A percentile compares a stretch with the other conserved stretches of the same genome.
These are phyloP conservation scores for Plutella xylostella DNA, from an alignment of 2,888 invertebrate species.

Conservation along the genomic window DNA sequence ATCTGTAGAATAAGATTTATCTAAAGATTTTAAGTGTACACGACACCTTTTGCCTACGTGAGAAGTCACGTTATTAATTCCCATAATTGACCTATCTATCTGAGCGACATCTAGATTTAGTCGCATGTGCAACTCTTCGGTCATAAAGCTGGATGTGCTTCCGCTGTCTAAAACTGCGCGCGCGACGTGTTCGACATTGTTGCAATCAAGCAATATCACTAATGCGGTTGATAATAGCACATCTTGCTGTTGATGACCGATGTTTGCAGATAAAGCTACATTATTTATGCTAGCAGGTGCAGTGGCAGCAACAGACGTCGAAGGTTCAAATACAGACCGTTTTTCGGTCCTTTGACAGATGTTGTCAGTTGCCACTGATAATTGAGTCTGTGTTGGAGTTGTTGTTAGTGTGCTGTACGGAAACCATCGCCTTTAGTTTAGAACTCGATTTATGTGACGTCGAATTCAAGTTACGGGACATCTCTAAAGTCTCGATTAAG, in stretches of 20 bases:
- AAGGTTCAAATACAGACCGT: constrained; percentile 5
- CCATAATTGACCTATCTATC: too few relatives aligned
- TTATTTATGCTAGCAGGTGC: background rate
- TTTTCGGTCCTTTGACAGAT: constrained; percentile 8
- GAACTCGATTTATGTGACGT: background rate
- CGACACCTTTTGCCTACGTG: too few relatives aligned
- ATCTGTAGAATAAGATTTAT: background rate
- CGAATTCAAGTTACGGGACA: background rate
- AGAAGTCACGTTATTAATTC: too few relatives aligned
- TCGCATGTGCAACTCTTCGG: too few relatives aligned
- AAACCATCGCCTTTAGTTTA: background rate
- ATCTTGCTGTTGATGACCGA: background rate
- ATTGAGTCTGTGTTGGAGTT: background rate
- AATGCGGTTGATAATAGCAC: constrained; percentile 1
- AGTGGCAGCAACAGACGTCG: background rate
- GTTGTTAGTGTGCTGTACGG: background rate
- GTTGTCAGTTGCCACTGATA: constrained; percentile 3
- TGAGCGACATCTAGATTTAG: too few relatives aligned
- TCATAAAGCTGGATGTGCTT: too few relatives aligned
- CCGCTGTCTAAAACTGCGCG: too few relatives aligned
- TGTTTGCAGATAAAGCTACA: too few relatives aligned
- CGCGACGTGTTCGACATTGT: background rate
- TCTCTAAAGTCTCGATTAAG: constrained; percentile 1
- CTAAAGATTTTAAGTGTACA: too few relatives aligned
- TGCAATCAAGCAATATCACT: background rate